Conservation (phyloP, 2,888 invertebrate genomes). For the Mythimna ferrago region DNA sequence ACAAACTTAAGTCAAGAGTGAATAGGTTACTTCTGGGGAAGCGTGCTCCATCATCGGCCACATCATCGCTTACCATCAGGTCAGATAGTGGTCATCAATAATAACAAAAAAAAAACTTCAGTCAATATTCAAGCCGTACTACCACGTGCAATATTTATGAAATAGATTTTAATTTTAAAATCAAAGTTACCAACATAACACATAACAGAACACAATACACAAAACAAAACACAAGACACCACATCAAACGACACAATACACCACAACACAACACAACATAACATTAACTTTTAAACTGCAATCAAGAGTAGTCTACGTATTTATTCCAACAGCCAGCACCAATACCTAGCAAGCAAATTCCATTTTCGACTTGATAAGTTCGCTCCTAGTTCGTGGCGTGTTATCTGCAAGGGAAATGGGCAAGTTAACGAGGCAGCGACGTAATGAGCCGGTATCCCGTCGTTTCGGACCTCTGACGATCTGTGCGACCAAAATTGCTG, state of each 20-base stretch:
- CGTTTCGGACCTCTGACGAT: neutral
- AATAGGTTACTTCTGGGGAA: too few species aligned
- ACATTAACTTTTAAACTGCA: neutral
- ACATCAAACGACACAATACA: too few species aligned
- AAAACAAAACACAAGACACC: too few species aligned
- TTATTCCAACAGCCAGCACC: neutral
- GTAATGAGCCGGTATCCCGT: constrained; percentile 20
- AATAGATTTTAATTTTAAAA: too few species aligned
- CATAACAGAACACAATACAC: too few species aligned
- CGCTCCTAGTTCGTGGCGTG: neutral
- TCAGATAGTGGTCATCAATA: too few species aligned
- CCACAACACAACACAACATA: too few species aligned
- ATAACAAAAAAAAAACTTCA: too few species aligned
- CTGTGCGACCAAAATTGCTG: neutral
- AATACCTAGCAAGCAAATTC: neutral
- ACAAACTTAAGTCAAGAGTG: too few species aligned
- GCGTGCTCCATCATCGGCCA: too few species aligned
- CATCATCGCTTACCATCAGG: too few species aligned
- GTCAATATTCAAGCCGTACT: neutral
- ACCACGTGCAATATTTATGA: neutral
- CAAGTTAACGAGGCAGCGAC: constrained; percentile 1
- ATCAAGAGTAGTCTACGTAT: neutral
- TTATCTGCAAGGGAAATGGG: constrained; percentile 30
- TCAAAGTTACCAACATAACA: too few species aligned
- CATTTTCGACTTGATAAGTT: constrained; percentile 11